phyloP scores from a whole-genome alignment of 2,888 invertebrate genomes.

The Leucophenga montana region DNA sequence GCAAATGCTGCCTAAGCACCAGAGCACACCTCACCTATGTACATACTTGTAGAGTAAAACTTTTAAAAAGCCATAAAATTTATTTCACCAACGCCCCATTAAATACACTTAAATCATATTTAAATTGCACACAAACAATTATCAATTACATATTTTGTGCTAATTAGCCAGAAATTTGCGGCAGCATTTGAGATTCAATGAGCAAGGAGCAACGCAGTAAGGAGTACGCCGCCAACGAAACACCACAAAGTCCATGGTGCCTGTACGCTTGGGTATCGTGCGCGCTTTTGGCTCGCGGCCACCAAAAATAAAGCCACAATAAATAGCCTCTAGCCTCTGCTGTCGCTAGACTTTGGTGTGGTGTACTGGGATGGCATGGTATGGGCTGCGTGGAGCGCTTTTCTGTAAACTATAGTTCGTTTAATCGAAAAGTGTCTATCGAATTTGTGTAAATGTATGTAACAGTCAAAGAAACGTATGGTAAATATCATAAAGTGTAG shows the following conservation, averaged over 20 bases:
- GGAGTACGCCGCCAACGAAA: neutral
- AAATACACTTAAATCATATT: constrained; percentile 21
- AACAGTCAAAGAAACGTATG: too few relatives aligned
- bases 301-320: constrained; percentile 29
- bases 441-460: neutral
- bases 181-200: constrained; percentile 2
- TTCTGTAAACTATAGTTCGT: too few relatives aligned
- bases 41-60: too few relatives aligned
- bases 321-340: constrained; percentile 10
- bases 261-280: constrained; percentile 1
- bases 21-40: too few relatives aligned
- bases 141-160: constrained; percentile 29
- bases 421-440: too few relatives aligned
- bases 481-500: too few relatives aligned
- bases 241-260: neutral
- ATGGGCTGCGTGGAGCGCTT: neutral
- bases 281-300: constrained; percentile 26
- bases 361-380: neutral
- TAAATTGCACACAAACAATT: constrained; percentile 19
- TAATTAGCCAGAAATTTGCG: constrained; percentile 29
- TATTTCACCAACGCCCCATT: constrained; percentile 20
- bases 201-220: neutral
- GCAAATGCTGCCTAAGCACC: neutral
- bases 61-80: constrained; percentile 5
- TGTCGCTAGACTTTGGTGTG: neutral